phyloP scores from a whole-genome alignment of 1,140 invertebrate species.

The Leptopilina boulardi region DNA sequence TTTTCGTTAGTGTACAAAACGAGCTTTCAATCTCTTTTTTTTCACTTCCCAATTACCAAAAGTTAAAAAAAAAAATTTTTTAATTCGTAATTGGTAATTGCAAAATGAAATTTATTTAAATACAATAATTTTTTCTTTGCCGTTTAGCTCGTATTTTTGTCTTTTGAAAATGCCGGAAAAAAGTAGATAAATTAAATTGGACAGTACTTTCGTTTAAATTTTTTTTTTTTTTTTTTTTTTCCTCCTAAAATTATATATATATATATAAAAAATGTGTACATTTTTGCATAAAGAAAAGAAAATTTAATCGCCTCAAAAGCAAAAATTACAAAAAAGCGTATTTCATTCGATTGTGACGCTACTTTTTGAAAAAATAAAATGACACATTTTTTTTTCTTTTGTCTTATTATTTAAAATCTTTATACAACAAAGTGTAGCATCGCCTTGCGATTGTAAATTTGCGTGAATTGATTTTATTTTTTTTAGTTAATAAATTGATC shows the following conservation, averaged over 20 bases:
- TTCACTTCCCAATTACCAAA: conserved; percentile 16
- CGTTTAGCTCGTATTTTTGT: not conserved
- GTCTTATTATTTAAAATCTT: not conserved
- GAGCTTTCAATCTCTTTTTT: not conserved
- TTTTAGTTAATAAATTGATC: not conserved
- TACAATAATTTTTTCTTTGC: not conserved
- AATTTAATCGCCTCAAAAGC: conserved; percentile 11
- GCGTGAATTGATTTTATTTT: not conserved
- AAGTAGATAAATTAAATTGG: not conserved
- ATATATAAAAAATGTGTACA: not conserved
- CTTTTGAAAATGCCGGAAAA: not conserved
- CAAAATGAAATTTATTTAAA: conserved; percentile 16
- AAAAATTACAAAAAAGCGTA: conserved; percentile 31
- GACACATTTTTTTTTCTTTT: not conserved
- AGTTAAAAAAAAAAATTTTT: conserved; percentile 1
- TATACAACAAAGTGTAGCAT: conserved; percentile 28
- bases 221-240: not conserved
- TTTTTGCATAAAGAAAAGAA: not conserved
- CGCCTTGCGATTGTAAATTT: not conserved
- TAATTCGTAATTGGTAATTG: conserved; percentile 19
- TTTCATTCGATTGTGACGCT: conserved; percentile 5
- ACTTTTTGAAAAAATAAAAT: not conserved
- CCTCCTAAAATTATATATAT: not conserved
- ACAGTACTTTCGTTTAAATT: not conserved
- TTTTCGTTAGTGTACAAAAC: not conserved